Evolutionary conservation across 2,113 vertebrate genomes (phyloP), one percentile per base, ranked within the genome.

Genomic region (Todiramphus chloris): DNA sequence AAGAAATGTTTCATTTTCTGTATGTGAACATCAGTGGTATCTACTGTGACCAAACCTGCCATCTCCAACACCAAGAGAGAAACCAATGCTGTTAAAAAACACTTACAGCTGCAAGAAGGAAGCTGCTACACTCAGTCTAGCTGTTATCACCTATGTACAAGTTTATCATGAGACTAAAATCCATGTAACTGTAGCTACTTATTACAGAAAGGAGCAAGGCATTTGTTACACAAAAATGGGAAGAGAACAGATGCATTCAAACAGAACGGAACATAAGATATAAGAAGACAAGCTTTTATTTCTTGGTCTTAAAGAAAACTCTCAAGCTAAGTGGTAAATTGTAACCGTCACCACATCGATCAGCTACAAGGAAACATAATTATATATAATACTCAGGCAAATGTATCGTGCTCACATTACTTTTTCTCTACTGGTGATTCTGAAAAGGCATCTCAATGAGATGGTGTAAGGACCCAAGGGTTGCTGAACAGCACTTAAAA

Each of bases 291-390:
- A 89, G 19, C 27, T 39, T 72, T 87, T 79, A 48, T 73, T 39
- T 60, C 81, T 78, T 13, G 16, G 14, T 58, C 53, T 75, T 78
- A 60, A 74, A 69, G 80, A 70, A 74, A 83, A 75, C 31, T 62
- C 70, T 68, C 72, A 24, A 60, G 62, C 35, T 78, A 92, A 87
- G 83, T 91, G 56, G 56, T 31, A 84, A 94, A 96, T 83, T 87
- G 33, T 18, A 68, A 70, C 10, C 64, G 77, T 63, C 80, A 87
- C 72, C 66, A 37, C 53, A 84, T 35, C 16, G 8, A 87, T 66
- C 20, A 80, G 11, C 59, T 59, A n/a, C 31, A 46, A 82, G 89
- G 30, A 92, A 83, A 81, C 37, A 28, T 79, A 50, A 88, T 93
- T 86, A 55, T 55, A 82, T 53, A 53, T 53, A 28, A 16, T 55